Evolutionary conservation across 2,113 vertebrate genomes (phyloP), one percentile per base, ranked within the genome.

Genomic region (Chlorodrepanis virens): DNA sequence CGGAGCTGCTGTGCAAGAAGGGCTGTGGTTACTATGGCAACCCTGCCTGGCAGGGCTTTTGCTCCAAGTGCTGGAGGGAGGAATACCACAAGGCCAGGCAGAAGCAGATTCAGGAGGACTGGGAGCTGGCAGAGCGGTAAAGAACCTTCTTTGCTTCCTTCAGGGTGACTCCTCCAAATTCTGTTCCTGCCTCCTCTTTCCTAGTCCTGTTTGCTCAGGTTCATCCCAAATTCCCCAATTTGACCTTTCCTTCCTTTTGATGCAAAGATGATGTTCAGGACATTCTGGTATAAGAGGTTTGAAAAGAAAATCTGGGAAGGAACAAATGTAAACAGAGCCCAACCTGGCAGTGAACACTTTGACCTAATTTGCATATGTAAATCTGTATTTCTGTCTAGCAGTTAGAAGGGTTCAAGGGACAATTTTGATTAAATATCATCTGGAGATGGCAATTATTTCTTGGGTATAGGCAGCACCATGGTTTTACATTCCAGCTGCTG

Each of bases 1-100:
- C 99, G 0, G 99, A 99, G 77, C 98, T 99, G 35, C 98, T 99
- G 15, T 99, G 99, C 97, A 99, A 97, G 95, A 99, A 99, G 96
- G 99, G 99, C 98, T 99, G 99, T 71, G 99, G 99, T 87, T 99
- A 99, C 98, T 99, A 99, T 64, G 99, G 99, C 92, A 99, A 99
- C 96, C 97, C 98, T 14, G 98, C 98, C 27, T 99, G 99, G 99
- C 98, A 99, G 83, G 99, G 99, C 16, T 98, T 99, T 75, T 99
- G 99, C 96, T 99, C 99, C 83, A 99, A 99, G 96, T 99, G 99
- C 97, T 99, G 99, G 99, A 97, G 99, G 81, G 99, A 99, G 85
- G 99, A 99, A 83, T 99, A 99, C 95, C 99, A 99, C 69, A 98
- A 98, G 96, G 98, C 98, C 56, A 98, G 97, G 94, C 98, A 99